phyloP scores from a whole-genome alignment of 2,113 vertebrate species.

The Axis porcinus region DNA sequence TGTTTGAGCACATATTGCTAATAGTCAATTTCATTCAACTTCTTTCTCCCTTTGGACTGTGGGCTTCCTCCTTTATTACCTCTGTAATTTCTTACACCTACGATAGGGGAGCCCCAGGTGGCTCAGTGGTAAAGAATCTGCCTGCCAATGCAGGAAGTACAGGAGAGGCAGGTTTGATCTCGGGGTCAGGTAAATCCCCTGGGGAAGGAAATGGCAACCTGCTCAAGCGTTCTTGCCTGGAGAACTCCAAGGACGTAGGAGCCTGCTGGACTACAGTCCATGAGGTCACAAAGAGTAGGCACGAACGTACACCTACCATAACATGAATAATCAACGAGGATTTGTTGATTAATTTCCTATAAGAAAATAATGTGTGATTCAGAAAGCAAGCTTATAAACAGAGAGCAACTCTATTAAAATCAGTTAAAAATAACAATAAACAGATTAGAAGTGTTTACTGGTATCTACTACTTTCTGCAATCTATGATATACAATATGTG shows the following conservation, averaged over 20 bases:
- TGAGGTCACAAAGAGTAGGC: not conserved
- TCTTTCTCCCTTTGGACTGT: not conserved
- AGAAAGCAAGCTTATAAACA: not conserved
- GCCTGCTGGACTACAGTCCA: not conserved
- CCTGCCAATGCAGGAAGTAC: not conserved
- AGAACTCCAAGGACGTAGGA: not conserved
- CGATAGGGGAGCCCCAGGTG: not conserved
- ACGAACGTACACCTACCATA: not conserved
- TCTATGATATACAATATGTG: not conserved
- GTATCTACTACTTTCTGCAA: not conserved
- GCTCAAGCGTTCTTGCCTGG: not conserved
- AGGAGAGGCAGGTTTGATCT: not conserved
- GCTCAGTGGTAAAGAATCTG: not conserved
- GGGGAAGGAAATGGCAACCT: not conserved
- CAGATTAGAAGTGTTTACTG: not conserved
- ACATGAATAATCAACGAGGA: not conserved
- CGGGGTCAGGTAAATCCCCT: not conserved
- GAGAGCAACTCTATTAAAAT: not conserved
- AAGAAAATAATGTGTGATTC: not conserved
- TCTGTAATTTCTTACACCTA: not conserved
- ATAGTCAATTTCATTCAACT: not conserved
- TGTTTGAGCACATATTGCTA: not conserved
- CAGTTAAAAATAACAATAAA: not conserved
- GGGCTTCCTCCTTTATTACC: not conserved
- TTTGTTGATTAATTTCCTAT: not conserved